Evolutionary conservation across 2,797 vertebrate species (phyloP), one percentile per base, ranked within the genome.

Genomic region (Gymnopithys bicolor): DNA sequence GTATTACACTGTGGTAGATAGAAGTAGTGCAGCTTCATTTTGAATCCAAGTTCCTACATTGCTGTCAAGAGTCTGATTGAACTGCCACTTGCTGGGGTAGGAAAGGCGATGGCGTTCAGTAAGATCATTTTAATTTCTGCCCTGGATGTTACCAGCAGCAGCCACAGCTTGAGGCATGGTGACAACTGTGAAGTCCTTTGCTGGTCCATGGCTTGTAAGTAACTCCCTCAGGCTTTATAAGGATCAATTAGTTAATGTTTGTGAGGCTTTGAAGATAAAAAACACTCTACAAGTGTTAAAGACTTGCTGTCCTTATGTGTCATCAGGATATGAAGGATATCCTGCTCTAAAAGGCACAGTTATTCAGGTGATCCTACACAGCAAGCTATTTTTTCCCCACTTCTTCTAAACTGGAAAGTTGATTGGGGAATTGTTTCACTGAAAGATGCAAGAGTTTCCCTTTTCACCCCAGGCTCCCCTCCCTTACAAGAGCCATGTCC

Each of bases 261-360:
- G 0, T 56, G 63, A 95, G 83, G 55, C 33, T 94, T 84, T 84
- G 90, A 93, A 93, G 80, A 83, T 46, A 84, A 88, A 92, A 95
- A 66, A 1, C 22, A 51, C 35, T 45, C 53, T 45, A 35, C 27
- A 79, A 90, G 23, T 60, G 58, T 76, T 90, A 83, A 87, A 69
- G 64, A 51, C 51, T 43, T 87, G 56, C 48, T 84, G 30, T 80
- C 55, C 46, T 66, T 45, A 30, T 81, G 58, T 39, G 23, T 69
- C 88, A 75, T 55, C 56, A 53, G 53, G 63, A 55, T 84, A 73
- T 63, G 55, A 70, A 79, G 74, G 39, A 89, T 62, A 83, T 75
- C 83, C 84, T 70, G 32, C 73, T 93, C 66, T 64, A 45, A 33
- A 55, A 88, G 58, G 41, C 13, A 5, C n/a, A 46, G 56, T 84